Base-by-base conservation (phyloP, 2,888 invertebrate species). In the Drosophila formosana region DNA sequence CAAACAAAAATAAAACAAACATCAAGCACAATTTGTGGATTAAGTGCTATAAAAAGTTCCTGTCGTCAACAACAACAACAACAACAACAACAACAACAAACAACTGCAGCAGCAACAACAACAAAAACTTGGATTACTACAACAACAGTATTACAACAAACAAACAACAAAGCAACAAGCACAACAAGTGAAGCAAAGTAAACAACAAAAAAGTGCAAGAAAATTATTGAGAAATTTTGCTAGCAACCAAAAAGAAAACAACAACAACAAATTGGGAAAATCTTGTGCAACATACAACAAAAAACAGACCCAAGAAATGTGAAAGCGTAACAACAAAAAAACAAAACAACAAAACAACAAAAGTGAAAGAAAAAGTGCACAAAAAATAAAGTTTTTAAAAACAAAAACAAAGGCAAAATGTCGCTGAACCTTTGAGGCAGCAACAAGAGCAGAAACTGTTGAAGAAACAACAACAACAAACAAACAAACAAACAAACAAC, bases 111-210 rank as follows among this genome's bases (percentile, higher is more conserved):
- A 68, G 47, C 70, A 73, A 68, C 75, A 72, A 71, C 63, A 73
- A 63, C 68, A 67, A 72, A 86, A 80, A 82, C 80, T 86, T 82
- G 83, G 88, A 83, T 83, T 83, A 83, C 83, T 83, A 88, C 66
- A 85, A 73, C 88, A 83, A 77, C 88, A 83, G 88, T 83, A 83
- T 88, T 88, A 88, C 43, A 43, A 74, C 62, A 53, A 30, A 62
- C 64, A 23, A 58, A 78, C 75, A 73, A 56, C 62, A 53, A 30
- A 62, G 58, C 13, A 62, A 78, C 75, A 77, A 73, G 25, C 26
- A 52, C 34, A 46, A 51, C 50, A 30, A 60, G 39, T 53, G 9
- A 37, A 37, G 25, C 52, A 53, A 65, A 55, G 46, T 41, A 66
- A n/a, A 57, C 56, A 41, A 63, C 37, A 61, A 64, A n/a, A 37